Evolutionary conservation across 2,888 invertebrate species (phyloP).

Genomic region (Clepsis dumicolana): DNA sequence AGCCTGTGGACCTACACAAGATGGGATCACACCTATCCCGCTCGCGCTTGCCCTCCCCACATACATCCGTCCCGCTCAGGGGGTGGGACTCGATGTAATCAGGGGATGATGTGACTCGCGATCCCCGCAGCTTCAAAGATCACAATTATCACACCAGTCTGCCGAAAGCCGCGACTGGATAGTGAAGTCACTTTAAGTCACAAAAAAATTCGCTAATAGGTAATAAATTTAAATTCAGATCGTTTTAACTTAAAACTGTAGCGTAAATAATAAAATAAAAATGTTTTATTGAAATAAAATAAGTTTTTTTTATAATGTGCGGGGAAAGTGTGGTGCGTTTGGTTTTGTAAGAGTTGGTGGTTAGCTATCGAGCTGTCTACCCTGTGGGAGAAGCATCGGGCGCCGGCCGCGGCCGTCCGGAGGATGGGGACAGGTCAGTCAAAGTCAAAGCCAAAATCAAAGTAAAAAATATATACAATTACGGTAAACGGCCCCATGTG

Average conservation of each 20-base stretch:
- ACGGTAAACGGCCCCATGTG: too few relatives aligned
- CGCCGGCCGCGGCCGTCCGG: slow-evolving; percentile 86
- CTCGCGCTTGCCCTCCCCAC: slow-evolving; percentile 53
- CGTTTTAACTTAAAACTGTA: slow-evolving; percentile 12
- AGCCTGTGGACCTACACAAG: slow-evolving; percentile 87
- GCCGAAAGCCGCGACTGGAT: slow-evolving; percentile 81
- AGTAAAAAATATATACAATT: not conserved
- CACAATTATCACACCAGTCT: slow-evolving; percentile 86
- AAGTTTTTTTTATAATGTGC: slow-evolving; percentile 31
- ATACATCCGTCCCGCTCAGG: slow-evolving; percentile 67
- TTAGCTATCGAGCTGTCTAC: slow-evolving; percentile 79
- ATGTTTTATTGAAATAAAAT: slow-evolving; percentile 47
- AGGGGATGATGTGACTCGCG: slow-evolving; percentile 86
- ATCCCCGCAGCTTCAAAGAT: slow-evolving; percentile 85
- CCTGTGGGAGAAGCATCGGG: slow-evolving; percentile 88
- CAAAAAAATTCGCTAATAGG: slow-evolving; percentile 14
- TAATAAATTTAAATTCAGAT: not conserved
- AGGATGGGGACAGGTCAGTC: slow-evolving; percentile 91
- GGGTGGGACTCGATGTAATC: slow-evolving; percentile 85
- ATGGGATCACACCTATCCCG: slow-evolving; percentile 85
- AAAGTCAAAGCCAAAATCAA: not conserved
- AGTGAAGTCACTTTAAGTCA: slow-evolving; percentile 71
- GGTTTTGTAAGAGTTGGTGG: slow-evolving; percentile 47
- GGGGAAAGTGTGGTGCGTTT: slow-evolving; percentile 48
- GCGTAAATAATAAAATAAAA: slow-evolving; percentile 51